Evolutionary conservation across 2,113 vertebrate genomes (phyloP).

Genomic region (Calidris pygmaea): DNA sequence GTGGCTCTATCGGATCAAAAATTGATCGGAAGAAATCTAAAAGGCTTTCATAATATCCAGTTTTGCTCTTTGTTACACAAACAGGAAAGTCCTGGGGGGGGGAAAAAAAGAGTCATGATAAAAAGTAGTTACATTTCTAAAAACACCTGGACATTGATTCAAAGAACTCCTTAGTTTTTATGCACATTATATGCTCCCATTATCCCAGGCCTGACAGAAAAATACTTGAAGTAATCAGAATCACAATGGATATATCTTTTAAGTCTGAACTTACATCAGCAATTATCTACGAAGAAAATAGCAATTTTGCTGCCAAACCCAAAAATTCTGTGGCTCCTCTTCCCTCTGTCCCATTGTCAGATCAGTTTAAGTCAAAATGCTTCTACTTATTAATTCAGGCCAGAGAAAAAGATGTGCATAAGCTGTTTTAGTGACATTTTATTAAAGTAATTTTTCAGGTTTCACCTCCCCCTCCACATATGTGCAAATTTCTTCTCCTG

Average conservation of each 20-base stretch:
- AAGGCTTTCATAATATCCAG: neutral
- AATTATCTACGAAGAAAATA: neutral
- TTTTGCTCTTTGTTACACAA: neutral
- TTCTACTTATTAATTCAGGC: neutral
- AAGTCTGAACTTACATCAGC: neutral
- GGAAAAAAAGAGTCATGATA: neutral
- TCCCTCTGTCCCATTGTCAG: neutral
- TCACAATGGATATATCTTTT: neutral
- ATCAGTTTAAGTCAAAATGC: neutral
- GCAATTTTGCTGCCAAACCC: neutral
- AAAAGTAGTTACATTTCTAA: neutral
- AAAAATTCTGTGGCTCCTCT: neutral
- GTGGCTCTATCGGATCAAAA: neutral
- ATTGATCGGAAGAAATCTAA: neutral
- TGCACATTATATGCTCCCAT: neutral
- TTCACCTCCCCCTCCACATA: neutral
- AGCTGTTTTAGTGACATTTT: constrained; percentile 27
- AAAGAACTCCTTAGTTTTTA: neutral
- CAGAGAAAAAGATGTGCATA: neutral
- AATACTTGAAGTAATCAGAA: neutral
- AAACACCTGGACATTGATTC: neutral
- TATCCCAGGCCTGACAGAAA: neutral
- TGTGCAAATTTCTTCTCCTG: constrained; percentile 16
- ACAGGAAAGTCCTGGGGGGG: neutral
- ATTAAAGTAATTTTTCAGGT: constrained; percentile 51